phyloP scores from a whole-genome alignment of 2,113 vertebrate genomes.

The Rhombomys opimus region DNA sequence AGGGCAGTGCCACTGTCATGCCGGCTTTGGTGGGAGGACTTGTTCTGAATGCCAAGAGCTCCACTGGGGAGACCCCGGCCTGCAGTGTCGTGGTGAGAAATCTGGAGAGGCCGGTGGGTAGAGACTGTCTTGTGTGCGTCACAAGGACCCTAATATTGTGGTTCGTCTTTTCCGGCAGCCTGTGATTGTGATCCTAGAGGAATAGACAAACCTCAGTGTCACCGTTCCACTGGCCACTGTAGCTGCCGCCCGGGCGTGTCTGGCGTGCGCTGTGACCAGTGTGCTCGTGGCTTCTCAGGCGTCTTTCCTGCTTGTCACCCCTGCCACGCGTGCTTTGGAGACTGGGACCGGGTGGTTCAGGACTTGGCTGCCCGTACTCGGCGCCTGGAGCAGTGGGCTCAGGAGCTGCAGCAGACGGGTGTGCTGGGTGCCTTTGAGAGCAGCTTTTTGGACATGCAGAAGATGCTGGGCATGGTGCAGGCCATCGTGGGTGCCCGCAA shows the following conservation, averaged over 20 bases:
- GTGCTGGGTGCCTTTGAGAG: slow-evolving; percentile 91
- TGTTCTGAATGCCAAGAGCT: slow-evolving; percentile 96
- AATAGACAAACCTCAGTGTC: slow-evolving; percentile 93
- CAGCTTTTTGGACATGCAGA: slow-evolving; percentile 90
- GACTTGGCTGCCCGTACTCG: slow-evolving; percentile 91
- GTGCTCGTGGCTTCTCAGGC: slow-evolving; percentile 95
- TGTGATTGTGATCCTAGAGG: slow-evolving; percentile 96
- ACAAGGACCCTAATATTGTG: slow-evolving; percentile 22
- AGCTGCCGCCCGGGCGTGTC: slow-evolving; percentile 94
- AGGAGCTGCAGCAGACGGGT: slow-evolving; percentile 93
- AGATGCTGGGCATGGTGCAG: slow-evolving; percentile 90
- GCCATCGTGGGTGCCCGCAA: slow-evolving; percentile 92
- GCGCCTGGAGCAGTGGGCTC: slow-evolving; percentile 87
- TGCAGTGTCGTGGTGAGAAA: slow-evolving; percentile 93
- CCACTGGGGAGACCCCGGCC: slow-evolving; percentile 94
- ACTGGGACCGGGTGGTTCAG: slow-evolving; percentile 98
- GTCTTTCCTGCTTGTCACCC: slow-evolving; percentile 94
- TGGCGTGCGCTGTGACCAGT: slow-evolving; percentile 97
- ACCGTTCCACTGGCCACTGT: slow-evolving; percentile 93
- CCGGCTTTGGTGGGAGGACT: slow-evolving; percentile 94
- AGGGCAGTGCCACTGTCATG: slow-evolving; percentile 95
- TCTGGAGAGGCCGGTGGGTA: not conserved
- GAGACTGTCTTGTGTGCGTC: not conserved
- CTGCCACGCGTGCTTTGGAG: slow-evolving; percentile 97
- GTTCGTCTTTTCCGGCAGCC: slow-evolving; percentile 82